Conservation (phyloP, 1,140 invertebrate species). For the Drosophila nebulosa region DNA sequence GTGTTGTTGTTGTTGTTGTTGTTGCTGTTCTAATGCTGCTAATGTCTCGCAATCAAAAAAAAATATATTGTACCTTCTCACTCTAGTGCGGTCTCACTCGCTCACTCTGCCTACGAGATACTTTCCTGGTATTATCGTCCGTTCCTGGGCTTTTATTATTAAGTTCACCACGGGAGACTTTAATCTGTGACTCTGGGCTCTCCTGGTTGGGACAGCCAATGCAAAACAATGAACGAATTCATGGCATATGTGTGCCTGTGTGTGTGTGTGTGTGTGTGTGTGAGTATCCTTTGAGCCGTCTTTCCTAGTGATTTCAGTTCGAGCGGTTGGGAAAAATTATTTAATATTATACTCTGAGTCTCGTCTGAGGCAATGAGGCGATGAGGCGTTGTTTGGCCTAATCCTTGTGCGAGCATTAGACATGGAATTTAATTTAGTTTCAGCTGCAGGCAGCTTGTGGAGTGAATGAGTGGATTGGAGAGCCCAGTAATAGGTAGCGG, state of each 20-base stretch:
- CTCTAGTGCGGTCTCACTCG: neutral
- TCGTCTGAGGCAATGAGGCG: conserved; percentile 56
- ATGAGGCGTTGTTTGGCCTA: conserved; percentile 70
- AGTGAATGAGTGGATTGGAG: conserved; percentile 17
- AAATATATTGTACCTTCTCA: conserved; percentile 40
- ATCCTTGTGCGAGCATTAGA: conserved; percentile 75
- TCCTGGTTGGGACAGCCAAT: conserved; percentile 50
- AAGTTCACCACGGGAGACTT: conserved; percentile 78
- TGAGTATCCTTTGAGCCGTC: conserved; percentile 11
- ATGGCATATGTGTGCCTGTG: conserved; percentile 64
- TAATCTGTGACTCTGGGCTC: conserved; percentile 57
- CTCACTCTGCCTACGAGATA: conserved; percentile 48
- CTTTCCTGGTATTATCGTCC: conserved; percentile 50
- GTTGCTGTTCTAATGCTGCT: conserved; percentile 69
- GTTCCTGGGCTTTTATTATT: conserved; percentile 72
- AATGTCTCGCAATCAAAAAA: conserved; percentile 75
- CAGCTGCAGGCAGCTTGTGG: conserved; percentile 4
- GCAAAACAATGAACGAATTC: conserved; percentile 77
- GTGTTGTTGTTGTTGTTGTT: conserved; percentile 26
- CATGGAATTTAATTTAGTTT: conserved; percentile 77
- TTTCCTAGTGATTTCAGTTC: conserved; percentile 12
- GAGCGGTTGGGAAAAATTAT: conserved; percentile 64
- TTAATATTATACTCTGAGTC: conserved; percentile 60
- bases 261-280: conserved; percentile 37
- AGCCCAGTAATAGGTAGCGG: neutral